Conservation (phyloP, 2,888 invertebrate genomes). For the Eilema griseolum region DNA sequence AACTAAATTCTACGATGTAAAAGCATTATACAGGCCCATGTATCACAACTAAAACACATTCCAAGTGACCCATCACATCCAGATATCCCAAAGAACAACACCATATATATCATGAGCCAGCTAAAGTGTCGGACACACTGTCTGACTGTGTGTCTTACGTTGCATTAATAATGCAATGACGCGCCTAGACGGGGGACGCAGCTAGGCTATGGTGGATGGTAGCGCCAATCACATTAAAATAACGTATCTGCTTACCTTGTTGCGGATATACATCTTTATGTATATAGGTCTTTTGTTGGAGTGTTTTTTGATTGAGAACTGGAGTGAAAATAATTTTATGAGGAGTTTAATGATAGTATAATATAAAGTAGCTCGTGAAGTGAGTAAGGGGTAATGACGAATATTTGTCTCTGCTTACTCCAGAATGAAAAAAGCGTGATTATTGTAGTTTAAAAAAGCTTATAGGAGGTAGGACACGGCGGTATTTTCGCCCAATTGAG, state of each 20-base stretch:
- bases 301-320: neutral
- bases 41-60: neutral
- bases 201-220: slow-evolving; percentile 40
- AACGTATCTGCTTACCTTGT: slow-evolving; percentile 59
- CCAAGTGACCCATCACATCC: neutral
- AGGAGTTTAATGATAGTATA: neutral
- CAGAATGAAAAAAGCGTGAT: no score
- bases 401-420: no score
- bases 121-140: slow-evolving; percentile 32
- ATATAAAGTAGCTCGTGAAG: no score
- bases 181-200: slow-evolving; percentile 66
- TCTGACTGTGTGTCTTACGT: slow-evolving; percentile 56
- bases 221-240: slow-evolving; percentile 82
- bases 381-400: neutral
- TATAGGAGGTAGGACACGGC: no score
- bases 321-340: neutral
- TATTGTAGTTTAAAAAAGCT: no score
- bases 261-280: slow-evolving; percentile 9
- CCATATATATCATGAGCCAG: slow-evolving; percentile 1
- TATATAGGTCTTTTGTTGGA: neutral
- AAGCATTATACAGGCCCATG: neutral
- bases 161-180: slow-evolving; percentile 83
- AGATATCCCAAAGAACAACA: slow-evolving; percentile 11
- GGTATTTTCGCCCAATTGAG: no score
- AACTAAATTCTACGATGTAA: neutral